Evolutionary conservation across 2,797 vertebrate species (phyloP).

Genomic region (Scomberomorus guttatus): DNA sequence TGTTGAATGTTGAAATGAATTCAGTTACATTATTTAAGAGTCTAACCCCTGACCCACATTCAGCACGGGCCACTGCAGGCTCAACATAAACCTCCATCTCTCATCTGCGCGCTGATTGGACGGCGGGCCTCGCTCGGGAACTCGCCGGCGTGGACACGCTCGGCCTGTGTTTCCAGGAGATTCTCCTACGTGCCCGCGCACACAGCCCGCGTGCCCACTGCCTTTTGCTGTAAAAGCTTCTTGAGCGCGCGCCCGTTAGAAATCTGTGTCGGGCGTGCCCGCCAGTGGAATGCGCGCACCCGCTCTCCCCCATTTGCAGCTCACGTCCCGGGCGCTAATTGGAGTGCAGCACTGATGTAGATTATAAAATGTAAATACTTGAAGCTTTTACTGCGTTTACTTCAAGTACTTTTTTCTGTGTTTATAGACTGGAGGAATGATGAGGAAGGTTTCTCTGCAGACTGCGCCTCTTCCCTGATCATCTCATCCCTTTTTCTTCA

Average conservation of each 20-base stretch:
- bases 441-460: background rate
- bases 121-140: conserved; percentile 32
- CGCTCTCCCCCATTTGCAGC: conserved; percentile 25
- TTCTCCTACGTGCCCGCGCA: conserved; percentile 58
- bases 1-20: background rate
- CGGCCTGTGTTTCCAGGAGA: conserved; percentile 81
- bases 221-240: background rate
- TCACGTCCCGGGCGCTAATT: conserved; percentile 47
- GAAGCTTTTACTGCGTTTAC: background rate
- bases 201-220: background rate
- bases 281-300: conserved; percentile 75
- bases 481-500: background rate
- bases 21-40: conserved; percentile 57
- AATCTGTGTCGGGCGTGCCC: conserved; percentile 67
- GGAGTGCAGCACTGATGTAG: conserved; percentile 29
- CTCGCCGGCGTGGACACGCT: conserved; percentile 60
- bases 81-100: conserved; percentile 61
- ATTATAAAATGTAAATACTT: conserved; percentile 43
- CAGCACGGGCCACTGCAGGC: conserved; percentile 54
- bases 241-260: conserved; percentile 47
- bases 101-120: conserved; percentile 74
- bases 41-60: conserved; percentile 82
- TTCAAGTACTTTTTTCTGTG: background rate
- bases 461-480: background rate
- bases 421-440: rapidly evolving